Conservation (phyloP, 2,888 invertebrate species). For the Pomacea canaliculata region DNA sequence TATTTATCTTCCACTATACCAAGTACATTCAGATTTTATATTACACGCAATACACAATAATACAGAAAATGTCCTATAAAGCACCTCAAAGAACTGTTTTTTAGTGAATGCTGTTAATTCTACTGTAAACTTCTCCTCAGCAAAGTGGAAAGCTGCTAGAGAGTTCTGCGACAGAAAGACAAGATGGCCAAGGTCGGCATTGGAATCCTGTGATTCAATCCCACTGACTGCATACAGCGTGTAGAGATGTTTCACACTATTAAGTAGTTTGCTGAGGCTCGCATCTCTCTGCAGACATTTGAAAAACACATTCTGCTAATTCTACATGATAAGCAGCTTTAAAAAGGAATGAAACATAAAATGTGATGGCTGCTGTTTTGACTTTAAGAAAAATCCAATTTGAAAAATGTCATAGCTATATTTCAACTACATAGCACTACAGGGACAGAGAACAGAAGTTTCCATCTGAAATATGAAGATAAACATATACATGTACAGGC, state of each 20-base stretch:
- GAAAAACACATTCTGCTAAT: background rate
- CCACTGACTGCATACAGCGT: slow-evolving; percentile 37
- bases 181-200: background rate
- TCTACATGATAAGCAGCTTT: background rate
- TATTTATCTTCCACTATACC: too few relatives aligned
- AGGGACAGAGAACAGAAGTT: too few relatives aligned
- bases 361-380: too few relatives aligned
- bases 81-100: slow-evolving; percentile 66
- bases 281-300: slow-evolving; percentile 45
- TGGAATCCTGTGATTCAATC: background rate
- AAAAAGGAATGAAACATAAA: background rate
- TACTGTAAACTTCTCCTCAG: slow-evolving; percentile 59
- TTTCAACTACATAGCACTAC: too few relatives aligned
- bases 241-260: slow-evolving; percentile 41
- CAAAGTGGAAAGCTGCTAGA: slow-evolving; percentile 46
- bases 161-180: slow-evolving; percentile 55
- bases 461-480: too few relatives aligned
- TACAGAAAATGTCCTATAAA: background rate
- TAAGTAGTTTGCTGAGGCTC: slow-evolving; percentile 41
- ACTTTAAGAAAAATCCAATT: too few relatives aligned
- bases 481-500: too few relatives aligned
- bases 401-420: too few relatives aligned
- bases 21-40: too few relatives aligned
- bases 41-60: too few relatives aligned
- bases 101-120: slow-evolving; percentile 63